phyloP scores from a whole-genome alignment of 2,113 vertebrate genomes.

The Sapajus apella region DNA sequence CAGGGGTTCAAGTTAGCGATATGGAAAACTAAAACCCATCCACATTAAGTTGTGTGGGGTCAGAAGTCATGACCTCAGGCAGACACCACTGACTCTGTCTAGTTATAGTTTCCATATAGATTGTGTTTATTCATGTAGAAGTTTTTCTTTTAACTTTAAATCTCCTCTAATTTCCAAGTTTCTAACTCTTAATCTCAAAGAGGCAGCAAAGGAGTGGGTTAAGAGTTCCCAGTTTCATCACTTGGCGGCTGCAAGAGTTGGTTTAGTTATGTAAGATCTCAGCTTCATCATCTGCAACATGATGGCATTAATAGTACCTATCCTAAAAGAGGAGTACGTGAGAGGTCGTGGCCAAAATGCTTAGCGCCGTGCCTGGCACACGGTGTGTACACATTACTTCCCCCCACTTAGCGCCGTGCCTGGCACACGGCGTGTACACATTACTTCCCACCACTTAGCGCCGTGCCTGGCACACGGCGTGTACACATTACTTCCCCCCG shows the following conservation, averaged over 20 bases:
- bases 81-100: not conserved
- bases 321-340: not conserved
- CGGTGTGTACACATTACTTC: rapidly evolving
- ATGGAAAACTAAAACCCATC: not conserved
- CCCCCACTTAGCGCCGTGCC: not conserved
- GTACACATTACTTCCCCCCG: too few species aligned
- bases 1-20: not conserved
- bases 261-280: not conserved
- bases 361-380: not conserved
- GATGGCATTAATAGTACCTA: rapidly evolving
- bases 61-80: not conserved
- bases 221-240: not conserved
- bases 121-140: not conserved
- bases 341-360: not conserved
- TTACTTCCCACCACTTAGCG: too few species aligned
- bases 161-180: not conserved
- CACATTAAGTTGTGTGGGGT: not conserved
- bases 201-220: not conserved
- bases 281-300: not conserved
- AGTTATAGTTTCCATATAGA: not conserved
- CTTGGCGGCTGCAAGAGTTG: not conserved
- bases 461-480: too few species aligned
- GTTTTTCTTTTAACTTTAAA: not conserved
- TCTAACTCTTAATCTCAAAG: not conserved
- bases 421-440: not conserved